A percentile compares a stretch with the other conserved stretches of the same genome.
Conservation (phyloP, 2,888 invertebrate genomes). For the Polymixis flavicincta region DNA sequence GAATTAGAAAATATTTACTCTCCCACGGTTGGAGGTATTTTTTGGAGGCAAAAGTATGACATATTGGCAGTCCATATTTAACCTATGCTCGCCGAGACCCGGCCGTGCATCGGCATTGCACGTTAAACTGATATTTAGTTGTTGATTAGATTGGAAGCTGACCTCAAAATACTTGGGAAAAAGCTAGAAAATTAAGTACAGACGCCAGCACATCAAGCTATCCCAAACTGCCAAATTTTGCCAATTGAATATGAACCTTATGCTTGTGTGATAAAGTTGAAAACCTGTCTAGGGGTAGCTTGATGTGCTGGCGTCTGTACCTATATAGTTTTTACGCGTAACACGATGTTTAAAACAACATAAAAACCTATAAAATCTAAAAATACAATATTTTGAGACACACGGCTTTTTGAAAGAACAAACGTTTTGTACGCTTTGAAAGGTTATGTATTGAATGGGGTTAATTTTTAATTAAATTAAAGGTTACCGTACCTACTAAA, state of each 20-base stretch:
- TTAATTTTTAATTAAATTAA: too few relatives aligned
- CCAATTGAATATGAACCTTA: too few relatives aligned
- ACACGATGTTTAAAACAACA: not conserved
- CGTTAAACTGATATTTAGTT: not conserved
- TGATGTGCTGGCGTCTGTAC: too few relatives aligned
- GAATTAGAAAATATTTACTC: not conserved
- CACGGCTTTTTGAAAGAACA: not conserved
- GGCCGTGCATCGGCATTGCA: too few relatives aligned
- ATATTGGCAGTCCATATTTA: not conserved
- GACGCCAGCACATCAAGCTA: too few relatives aligned
- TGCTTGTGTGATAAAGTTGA: too few relatives aligned
- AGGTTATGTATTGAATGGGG: not conserved
- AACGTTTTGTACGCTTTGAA: not conserved
- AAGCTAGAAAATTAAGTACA: not conserved
- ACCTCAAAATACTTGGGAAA: not conserved
- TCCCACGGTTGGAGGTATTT: not conserved
- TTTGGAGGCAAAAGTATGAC: not conserved
- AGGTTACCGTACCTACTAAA: too few relatives aligned
- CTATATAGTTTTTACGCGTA: too few relatives aligned
- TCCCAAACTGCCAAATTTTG: too few relatives aligned
- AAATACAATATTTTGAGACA: not conserved
- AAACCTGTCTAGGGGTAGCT: too few relatives aligned
- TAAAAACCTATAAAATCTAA: not conserved
- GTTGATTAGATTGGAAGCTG: not conserved
- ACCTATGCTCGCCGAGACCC: not conserved